phyloP scores from a whole-genome alignment of 2,113 vertebrate genomes.

The Octodon degus region DNA sequence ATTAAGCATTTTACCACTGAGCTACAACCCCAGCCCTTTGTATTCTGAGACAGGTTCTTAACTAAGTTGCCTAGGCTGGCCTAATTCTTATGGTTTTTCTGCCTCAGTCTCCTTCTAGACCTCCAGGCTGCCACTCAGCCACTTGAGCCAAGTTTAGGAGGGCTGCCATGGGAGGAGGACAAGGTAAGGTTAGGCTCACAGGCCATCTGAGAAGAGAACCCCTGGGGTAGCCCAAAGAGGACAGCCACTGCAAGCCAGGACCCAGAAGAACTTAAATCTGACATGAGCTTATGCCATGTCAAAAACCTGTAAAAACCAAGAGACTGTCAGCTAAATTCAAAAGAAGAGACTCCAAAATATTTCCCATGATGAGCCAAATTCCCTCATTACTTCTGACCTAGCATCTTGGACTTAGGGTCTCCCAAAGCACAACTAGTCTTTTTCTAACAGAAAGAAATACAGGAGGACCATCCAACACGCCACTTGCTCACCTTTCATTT shows the following conservation, averaged over 20 bases:
- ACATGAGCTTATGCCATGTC: accelerated
- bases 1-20: background rate
- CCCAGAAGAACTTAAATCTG: background rate
- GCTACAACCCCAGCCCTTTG: background rate
- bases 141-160: background rate
- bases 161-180: background rate
- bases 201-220: background rate
- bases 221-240: background rate
- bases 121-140: background rate
- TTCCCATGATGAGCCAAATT: background rate
- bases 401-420: background rate
- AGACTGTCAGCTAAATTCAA: background rate
- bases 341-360: background rate
- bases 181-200: background rate
- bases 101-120: background rate
- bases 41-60: background rate
- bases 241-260: background rate
- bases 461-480: background rate
- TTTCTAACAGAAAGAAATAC: background rate
- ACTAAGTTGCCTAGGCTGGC: background rate
- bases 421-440: background rate
- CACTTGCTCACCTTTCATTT: background rate
- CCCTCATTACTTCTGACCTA: background rate
- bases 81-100: background rate
- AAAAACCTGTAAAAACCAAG: background rate